Evolutionary conservation across 2,113 vertebrate species (phyloP).

Genomic region (Oreochromis tanganicae): DNA sequence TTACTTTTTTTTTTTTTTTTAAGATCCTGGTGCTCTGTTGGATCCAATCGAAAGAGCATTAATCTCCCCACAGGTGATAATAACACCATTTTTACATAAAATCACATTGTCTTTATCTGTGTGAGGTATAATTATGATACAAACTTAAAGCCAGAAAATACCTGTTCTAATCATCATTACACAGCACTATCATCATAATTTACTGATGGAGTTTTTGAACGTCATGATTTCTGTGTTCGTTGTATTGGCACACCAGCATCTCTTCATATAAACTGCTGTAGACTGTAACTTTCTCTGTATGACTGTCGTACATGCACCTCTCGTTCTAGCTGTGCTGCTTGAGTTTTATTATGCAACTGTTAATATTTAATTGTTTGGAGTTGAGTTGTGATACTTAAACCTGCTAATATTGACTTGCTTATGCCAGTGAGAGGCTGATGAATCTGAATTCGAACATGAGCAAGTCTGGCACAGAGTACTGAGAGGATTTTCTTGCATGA

Average conservation of each 20-base stretch:
- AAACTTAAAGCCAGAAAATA: background rate
- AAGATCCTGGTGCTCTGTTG: background rate
- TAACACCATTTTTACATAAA: background rate
- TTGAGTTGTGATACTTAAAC: background rate
- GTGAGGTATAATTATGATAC: background rate
- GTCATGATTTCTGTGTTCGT: background rate
- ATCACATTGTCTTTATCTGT: background rate
- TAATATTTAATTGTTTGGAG: background rate
- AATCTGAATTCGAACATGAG: background rate
- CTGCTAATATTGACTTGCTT: background rate
- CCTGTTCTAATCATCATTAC: background rate
- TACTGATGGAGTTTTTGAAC: background rate
- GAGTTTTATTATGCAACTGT: background rate
- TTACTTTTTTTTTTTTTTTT: background rate
- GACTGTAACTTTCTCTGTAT: background rate
- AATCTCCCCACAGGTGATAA: background rate
- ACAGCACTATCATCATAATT: background rate
- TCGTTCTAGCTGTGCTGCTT: background rate
- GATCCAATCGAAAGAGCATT: background rate
- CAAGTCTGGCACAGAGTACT: background rate
- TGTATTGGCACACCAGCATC: background rate
- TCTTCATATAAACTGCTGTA: fast-evolving
- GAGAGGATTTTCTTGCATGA: background rate
- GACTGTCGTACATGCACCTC: background rate
- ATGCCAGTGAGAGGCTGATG: background rate